These are phyloP conservation scores for Coluber constrictor DNA, from an alignment of 2,797 vertebrate genomes.

Conservation along the genomic window DNA sequence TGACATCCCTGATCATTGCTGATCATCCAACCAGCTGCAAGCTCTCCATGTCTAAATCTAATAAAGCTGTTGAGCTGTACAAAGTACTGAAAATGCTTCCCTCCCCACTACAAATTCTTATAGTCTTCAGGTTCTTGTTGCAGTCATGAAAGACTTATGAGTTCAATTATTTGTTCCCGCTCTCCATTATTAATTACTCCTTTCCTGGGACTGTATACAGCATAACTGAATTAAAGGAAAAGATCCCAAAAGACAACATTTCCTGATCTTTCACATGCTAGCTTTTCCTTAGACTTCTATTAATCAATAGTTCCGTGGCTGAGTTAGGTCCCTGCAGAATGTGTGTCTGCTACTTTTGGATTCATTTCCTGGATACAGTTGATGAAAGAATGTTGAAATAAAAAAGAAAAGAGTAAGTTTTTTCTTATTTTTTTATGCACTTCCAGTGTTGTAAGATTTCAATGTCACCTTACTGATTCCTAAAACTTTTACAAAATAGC, in stretches of 20 bases:
- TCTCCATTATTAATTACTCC: conserved; percentile 18
- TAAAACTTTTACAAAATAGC: conserved; percentile 46
- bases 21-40: not conserved
- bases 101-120: not conserved
- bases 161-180: not conserved
- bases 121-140: not conserved
- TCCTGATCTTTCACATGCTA: not conserved
- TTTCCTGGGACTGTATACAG: not conserved
- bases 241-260: conserved; percentile 5
- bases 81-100: not conserved
- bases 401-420: conserved; percentile 1
- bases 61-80: not conserved
- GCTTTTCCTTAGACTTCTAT: not conserved
- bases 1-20: not conserved
- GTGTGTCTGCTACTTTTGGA: rapidly evolving
- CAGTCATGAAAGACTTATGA: not conserved
- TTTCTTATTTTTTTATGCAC: conserved; percentile 43
- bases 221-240: conserved; percentile 15
- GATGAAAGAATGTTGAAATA: conserved; percentile 19
- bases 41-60: not conserved
- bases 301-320: conserved; percentile 1
- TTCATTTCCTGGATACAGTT: conserved; percentile 3
- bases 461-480: conserved; percentile 31
- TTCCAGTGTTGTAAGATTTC: conserved; percentile 30
- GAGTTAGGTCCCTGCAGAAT: not conserved